Evolutionary conservation across 2,888 invertebrate species (phyloP), one percentile per base, ranked within the genome.

Genomic region (Ctenicera cuprea): DNA sequence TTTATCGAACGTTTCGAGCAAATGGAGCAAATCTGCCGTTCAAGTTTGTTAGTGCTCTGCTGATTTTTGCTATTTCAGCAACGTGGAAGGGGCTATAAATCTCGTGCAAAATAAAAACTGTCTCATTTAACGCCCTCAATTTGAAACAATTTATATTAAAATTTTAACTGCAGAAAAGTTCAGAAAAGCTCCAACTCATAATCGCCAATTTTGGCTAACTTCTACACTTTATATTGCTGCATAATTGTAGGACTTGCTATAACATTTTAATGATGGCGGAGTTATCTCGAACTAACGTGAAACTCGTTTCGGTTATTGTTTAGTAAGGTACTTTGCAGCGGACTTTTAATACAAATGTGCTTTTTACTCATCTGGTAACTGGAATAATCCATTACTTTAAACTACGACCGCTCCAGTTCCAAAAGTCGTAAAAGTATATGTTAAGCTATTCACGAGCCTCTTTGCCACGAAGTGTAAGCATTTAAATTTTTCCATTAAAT

Each of bases 201-300:
- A 68, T 68, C 68, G 68, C 57, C 61, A 61, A 68, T 68, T 68
- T 67, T 50, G 50, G 68, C 48, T 14, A 68, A 61, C 48, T 68
- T 68, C 38, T 50, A 50, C 68, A 50, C 68, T 68, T 67, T 68
- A 66, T 11, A 59, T 18, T 50, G 37, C 68, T 57, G 61, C 61
- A 43, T 61, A 68, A 61, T 68, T 68, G 68, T 59, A 68, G 68
- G 59, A 59, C 59, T 68, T 68, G 12, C 68, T 50, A 30, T 37
- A 61, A 68, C 61, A 48, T 68, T 68, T 68, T 68, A 68, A 68
- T 68, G 68, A 68, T 59, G 68, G 68, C 38, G 30, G 61, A 59
- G 48, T 67, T 68, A 68, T 68, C 68, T 50, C 68, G 30, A 67
- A 61, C 68, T 68, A 68, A 68, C 59, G 33, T 45, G 33, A 59